Base-by-base conservation (phyloP, 1,140 invertebrate species). In the Palaemon carinicauda region DNA sequence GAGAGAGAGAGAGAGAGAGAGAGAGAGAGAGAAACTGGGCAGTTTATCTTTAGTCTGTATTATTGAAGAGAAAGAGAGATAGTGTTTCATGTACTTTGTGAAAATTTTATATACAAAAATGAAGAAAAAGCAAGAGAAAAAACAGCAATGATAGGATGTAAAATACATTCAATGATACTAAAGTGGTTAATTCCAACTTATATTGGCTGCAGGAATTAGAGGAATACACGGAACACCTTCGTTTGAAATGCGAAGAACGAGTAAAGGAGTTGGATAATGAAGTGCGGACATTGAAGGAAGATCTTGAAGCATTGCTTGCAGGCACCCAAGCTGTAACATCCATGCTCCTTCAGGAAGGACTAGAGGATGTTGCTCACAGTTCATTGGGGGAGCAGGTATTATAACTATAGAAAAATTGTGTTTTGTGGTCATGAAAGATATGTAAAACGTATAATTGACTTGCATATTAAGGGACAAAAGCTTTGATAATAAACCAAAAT, bases 151-250 rank as follows among this genome's bases (percentile, higher is more conserved):
- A n/a, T n/a, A n/a, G n/a, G n/a, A n/a, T n/a, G n/a, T n/a, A n/a
- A n/a, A n/a, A n/a, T n/a, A n/a, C n/a, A n/a, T n/a, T n/a, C n/a
- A n/a, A n/a, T n/a, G n/a, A n/a, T n/a, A n/a, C n/a, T n/a, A n/a
- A n/a, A n/a, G n/a, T n/a, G 2, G 14, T n/a, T n/a, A n/a, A 60
- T 60, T 60, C 5, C 14, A 24, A 29, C 12, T 17, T 17, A 0
- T 27, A 27, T 31, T 69, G 3, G 24, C 21, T 69, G 12, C 82
- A 91, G 91, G 91, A 91, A 88, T 91, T 91, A 90, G 91, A 91
- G 88, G 90, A 90, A 87, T 92, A 92, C 73, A 89, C 91, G 74
- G 89, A 91, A 21, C 90, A 91, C 75, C 88, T 92, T 33, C 88
- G 90, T 69, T 89, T 90, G 51, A 82, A 91, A 82, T 90, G 91